Evolutionary conservation across 2,888 invertebrate genomes (phyloP), one percentile per base, ranked within the genome.

Genomic region (Marasmarcha lunaedactyla): DNA sequence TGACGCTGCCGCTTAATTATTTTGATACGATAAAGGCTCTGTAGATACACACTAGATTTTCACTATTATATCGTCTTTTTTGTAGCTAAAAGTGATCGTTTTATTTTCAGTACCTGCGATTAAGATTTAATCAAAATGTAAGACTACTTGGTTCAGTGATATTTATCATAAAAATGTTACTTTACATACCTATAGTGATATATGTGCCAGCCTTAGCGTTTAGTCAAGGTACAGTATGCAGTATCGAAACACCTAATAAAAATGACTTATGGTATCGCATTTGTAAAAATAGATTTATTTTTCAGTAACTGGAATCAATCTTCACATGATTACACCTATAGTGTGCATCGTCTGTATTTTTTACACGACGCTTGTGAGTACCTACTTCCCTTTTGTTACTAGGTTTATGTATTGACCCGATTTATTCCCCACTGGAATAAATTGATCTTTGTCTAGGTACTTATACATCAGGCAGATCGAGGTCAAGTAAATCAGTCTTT

Each of bases 341-440:
- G 92, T 94, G 1, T 93, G 93, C 65, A 71, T 91, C 27, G 92
- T 94, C n/a, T 94, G 94, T 76, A 95, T 94, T 49, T 94, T 96
- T 74, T 97, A 97, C 71, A 97, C 96, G 0, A 92, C 94, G 44
- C 67, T 94, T 67, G 94, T 93, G 79, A 89, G 90, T 39, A 13
- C 36, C 42, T 40, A 38, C 41, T 41, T 37, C 40, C 30, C 20
- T 20, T 33, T 15, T 41, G 33, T 12, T 35, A 15, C 37, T 38
- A 20, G 37, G 25, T 44, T 14, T 33, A 37, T n/a, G n/a, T 42
- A 42, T 46, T 56, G 56, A 56, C 59, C 55, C 46, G 52, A 55
- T 59, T 59, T 38, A 49, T 51, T 52, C 45, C 51, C 51, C 48
- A 44, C 34, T 34, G 20, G 42, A 49, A 45, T 40, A 44, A 48